Percentiles rank a stretch among this genome's conserved stretches.
Conservation (phyloP, 2,113 vertebrate species). For the Cryptomyrus ogoouensis region DNA sequence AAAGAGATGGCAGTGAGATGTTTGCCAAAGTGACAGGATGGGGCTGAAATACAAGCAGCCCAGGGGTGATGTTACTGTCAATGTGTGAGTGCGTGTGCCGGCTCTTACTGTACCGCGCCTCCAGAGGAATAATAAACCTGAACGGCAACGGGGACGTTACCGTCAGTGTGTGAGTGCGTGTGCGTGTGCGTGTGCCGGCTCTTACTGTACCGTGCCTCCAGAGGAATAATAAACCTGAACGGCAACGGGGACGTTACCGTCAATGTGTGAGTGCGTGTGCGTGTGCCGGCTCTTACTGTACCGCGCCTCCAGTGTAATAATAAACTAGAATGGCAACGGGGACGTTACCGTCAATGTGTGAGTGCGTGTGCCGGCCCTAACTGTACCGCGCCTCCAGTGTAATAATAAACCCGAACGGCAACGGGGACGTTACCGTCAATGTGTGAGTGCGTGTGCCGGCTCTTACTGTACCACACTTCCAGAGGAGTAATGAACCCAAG, state of each 20-base stretch:
- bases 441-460: constrained; percentile 27
- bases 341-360: neutral
- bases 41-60: constrained; percentile 34
- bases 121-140: neutral
- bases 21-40: constrained; percentile 34
- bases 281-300: neutral
- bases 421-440: too few relatives aligned
- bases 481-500: neutral
- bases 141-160: neutral
- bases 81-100: constrained; percentile 24
- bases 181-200: constrained; percentile 26
- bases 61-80: neutral
- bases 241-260: too few relatives aligned
- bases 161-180: constrained; percentile 17
- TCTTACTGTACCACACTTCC: neutral
- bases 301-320: too few relatives aligned
- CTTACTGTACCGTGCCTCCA: neutral
- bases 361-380: neutral
- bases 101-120: neutral
- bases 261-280: neutral
- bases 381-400: neutral
- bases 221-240: neutral
- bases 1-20: constrained; percentile 26
- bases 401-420: neutral
- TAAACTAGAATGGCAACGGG: neutral